phyloP scores from a whole-genome alignment of 2,113 vertebrate species.

The Saiga tatarica region DNA sequence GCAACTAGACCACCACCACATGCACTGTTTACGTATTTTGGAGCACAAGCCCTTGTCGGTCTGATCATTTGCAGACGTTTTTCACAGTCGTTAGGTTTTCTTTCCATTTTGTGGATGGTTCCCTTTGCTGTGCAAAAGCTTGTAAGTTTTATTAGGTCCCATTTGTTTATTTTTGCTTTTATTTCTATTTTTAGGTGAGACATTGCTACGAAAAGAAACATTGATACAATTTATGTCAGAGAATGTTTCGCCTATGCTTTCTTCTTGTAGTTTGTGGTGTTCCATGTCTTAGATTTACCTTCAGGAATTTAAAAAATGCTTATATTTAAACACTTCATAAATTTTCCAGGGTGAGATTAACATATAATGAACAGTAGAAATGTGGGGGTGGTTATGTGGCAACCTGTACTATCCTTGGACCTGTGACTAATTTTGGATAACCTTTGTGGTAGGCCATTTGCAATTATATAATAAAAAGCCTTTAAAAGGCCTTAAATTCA shows the following conservation, averaged over 20 bases:
- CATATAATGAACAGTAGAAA: neutral
- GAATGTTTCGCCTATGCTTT: neutral
- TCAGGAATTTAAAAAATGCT: neutral
- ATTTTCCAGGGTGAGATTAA: accelerated
- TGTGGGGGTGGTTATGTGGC: accelerated
- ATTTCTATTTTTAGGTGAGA: neutral
- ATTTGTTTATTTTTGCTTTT: too few relatives aligned
- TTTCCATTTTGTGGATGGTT: too few relatives aligned
- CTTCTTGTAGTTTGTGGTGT: neutral
- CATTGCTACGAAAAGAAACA: neutral
- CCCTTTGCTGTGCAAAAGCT: too few relatives aligned
- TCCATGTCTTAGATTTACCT: neutral
- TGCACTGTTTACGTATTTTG: accelerated
- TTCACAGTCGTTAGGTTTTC: too few relatives aligned
- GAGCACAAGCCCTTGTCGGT: neutral
- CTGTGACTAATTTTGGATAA: too few relatives aligned
- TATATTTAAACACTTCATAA: neutral
- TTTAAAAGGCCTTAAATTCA: neutral
- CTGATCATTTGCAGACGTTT: too few relatives aligned
- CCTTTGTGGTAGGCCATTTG: neutral
- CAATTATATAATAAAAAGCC: neutral
- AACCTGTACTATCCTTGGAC: accelerated
- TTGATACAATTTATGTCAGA: neutral
- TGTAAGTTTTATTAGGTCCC: too few relatives aligned
- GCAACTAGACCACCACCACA: accelerated